phyloP scores from a whole-genome alignment of 2,113 vertebrate species.

The Regulus satrapa region DNA sequence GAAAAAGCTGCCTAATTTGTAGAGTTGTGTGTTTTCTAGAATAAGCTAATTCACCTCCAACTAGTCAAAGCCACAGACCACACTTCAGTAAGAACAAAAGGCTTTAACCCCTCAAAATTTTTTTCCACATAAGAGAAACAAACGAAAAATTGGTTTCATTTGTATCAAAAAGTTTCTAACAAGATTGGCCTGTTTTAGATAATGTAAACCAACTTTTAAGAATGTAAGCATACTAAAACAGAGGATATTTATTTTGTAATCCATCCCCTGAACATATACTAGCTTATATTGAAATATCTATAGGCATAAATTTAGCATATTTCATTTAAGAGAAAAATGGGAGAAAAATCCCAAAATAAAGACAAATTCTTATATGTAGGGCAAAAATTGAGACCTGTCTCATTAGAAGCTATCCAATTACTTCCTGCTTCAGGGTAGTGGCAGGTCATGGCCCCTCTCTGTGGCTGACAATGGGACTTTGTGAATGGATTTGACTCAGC shows the following conservation, averaged over 20 bases:
- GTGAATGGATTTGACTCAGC: background rate
- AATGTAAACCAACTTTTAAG: background rate
- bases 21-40: background rate
- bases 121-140: background rate
- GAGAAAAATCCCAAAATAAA: background rate
- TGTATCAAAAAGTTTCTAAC: background rate
- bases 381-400: background rate
- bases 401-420: background rate
- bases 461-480: background rate
- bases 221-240: background rate
- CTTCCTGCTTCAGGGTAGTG: background rate
- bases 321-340: background rate
- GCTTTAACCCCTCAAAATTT: background rate
- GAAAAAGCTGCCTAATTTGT: background rate
- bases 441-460: background rate
- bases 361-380: background rate
- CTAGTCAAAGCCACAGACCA: background rate
- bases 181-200: background rate
- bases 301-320: background rate
- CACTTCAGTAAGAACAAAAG: background rate
- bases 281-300: background rate
- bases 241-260: background rate
- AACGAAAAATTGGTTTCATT: background rate
- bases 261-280: rapidly evolving
- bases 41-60: background rate